Evolutionary conservation across 2,113 vertebrate genomes (phyloP).

Genomic region (Forbesichthys agassizii): DNA sequence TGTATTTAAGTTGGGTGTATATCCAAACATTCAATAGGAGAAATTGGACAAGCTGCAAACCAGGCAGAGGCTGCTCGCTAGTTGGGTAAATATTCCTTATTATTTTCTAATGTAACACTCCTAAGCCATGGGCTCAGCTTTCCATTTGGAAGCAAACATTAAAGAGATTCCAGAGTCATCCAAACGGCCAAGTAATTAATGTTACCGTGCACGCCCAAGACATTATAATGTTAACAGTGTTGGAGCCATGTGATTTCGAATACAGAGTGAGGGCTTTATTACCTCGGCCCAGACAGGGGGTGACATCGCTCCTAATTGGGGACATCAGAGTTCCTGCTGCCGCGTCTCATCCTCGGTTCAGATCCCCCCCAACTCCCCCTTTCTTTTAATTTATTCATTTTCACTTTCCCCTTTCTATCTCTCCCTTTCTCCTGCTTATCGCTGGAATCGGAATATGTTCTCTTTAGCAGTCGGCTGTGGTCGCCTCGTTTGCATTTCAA

Average conservation of each 20-base stretch:
- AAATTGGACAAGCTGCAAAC: conserved; percentile 79
- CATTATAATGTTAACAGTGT: conserved; percentile 99
- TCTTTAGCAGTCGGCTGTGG: conserved; percentile 98
- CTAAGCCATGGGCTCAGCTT: conserved; percentile 88
- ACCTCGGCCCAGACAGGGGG: conserved; percentile 91
- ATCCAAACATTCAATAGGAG: conserved; percentile 87
- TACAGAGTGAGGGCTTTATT: conserved; percentile 99
- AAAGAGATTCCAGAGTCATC: conserved; percentile 95
- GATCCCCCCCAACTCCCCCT: conserved; percentile 68
- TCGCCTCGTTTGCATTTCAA: conserved; percentile 99
- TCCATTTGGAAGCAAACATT: conserved; percentile 95
- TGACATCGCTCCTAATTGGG: conserved; percentile 99
- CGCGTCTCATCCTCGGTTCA: conserved; percentile 93
- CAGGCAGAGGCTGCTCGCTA: conserved; percentile 84
- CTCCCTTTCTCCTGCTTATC: conserved; percentile 77
- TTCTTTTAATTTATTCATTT: conserved; percentile 92
- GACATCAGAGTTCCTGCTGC: conserved; percentile 98
- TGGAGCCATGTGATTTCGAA: conserved; percentile 97
- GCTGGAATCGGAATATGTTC: conserved; percentile 95
- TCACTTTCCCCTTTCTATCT: conserved; percentile 36
- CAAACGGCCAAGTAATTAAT: conserved; percentile 99
- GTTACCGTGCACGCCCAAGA: conserved; percentile 95
- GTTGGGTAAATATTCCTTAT: conserved; percentile 95
- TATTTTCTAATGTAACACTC: conserved; percentile 86
- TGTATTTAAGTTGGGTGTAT: conserved; percentile 72